Conservation (phyloP, 2,113 vertebrate species). For the Catharus minimus region DNA sequence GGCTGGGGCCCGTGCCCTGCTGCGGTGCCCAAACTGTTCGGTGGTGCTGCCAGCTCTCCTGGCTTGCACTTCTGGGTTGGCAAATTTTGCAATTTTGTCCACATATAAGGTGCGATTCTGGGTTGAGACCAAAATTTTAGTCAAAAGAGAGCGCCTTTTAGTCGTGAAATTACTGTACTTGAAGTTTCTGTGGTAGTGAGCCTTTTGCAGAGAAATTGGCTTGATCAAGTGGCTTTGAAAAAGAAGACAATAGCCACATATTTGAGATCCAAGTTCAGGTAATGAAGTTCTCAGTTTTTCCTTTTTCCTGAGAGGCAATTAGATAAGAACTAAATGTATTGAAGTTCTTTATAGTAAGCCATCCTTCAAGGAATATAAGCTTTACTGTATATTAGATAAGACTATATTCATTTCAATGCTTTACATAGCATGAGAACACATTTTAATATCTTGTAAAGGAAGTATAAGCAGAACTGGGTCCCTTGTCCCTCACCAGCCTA, state of each 20-base stretch:
- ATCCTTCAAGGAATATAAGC: not conserved
- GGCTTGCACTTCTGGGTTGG: too few species aligned
- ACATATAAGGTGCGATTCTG: too few species aligned
- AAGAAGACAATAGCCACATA: not conserved
- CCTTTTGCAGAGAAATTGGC: not conserved
- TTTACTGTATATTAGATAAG: not conserved
- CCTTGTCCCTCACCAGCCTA: not conserved
- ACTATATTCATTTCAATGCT: not conserved
- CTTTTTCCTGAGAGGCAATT: not conserved
- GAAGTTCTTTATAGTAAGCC: not conserved
- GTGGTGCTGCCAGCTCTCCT: too few species aligned
- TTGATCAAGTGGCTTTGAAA: not conserved
- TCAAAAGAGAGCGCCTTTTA: too few species aligned
- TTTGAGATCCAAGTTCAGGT: not conserved
- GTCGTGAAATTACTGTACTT: too few species aligned
- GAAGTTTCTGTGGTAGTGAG: not conserved
- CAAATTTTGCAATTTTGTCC: too few species aligned
- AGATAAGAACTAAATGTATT: not conserved
- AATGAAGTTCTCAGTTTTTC: not conserved
- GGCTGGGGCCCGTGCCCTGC: too few species aligned
- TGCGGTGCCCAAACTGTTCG: too few species aligned
- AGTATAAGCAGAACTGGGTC: too few species aligned
- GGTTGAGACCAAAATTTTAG: too few species aligned
- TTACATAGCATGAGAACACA: not conserved
- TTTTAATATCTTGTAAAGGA: not conserved